Base-by-base conservation (phyloP, 35 echinoderm and acorn worm genomes). In the Lytechinus pictus region DNA sequence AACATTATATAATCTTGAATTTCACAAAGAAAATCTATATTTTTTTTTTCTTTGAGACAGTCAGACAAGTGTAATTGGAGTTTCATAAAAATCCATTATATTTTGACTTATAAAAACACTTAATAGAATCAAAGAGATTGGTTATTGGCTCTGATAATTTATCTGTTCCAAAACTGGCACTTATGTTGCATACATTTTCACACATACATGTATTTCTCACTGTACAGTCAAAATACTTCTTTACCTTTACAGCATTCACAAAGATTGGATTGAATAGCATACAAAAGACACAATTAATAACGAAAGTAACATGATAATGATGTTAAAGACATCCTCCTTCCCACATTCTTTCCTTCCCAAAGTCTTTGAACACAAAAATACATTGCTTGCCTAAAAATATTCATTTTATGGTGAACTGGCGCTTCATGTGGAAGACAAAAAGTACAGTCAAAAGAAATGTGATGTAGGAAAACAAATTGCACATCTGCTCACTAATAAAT, bases 161-260 rank as follows among this genome's bases (percentile, higher is more conserved):
- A 79, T 24, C 66, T 24, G n/a, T 6, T 79, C 66, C 66, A n/a
- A 58, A 58, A 79, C 7, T 24, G 19, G 3, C 66, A 79, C 66
- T 79, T 79, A 79, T 79, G 66, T 79, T 79, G 66, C 19, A 79
- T 79, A 79, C 66, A 79, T 79, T 79, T 79, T n/a, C 66, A 79
- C n/a, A 79, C 66, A 79, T 79, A 79, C 8, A 57, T 11, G 8
- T 8, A 11, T 57, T 24, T 16, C 66, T 79, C 66, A 79, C 66
- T 79, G 66, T 79, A 79, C 66, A 79, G 1, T 24, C 19, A 58
- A 79, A 79, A 79, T 79, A 79, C 66, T n/a, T 79, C 6, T 79
- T 79, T 24, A 24, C 4, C 7, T 27, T 7, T 79, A 79, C 66
- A 79, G 19, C 21, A 79, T 79, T n/a, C 66, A 79, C 66, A 79